Evolutionary conservation across 2,888 invertebrate genomes (phyloP).

Genomic region (Megaustenia siamemsis): DNA sequence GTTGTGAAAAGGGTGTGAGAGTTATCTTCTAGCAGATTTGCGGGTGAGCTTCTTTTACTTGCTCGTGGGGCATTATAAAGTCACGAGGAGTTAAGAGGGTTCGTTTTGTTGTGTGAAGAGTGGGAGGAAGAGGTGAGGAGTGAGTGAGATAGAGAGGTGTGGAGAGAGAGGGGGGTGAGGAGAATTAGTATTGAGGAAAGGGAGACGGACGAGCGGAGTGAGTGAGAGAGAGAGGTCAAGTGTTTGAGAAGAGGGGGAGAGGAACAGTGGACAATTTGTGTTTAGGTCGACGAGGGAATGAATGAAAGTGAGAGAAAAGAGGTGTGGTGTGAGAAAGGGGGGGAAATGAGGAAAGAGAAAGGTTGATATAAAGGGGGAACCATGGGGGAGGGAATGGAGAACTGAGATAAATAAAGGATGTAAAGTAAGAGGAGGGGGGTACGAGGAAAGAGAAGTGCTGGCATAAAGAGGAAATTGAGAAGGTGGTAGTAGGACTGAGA

Average conservation of each 20-base stretch:
- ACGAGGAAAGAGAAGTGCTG: too few relatives aligned
- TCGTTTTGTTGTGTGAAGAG: neutral
- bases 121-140: neutral
- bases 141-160: neutral
- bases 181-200: neutral
- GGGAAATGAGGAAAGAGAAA: neutral
- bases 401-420: too few relatives aligned
- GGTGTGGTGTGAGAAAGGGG: neutral
- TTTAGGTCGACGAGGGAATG: neutral
- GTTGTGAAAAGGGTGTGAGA: slow-evolving; percentile 25
- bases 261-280: neutral
- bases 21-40: slow-evolving; percentile 21
- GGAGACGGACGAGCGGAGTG: too few relatives aligned
- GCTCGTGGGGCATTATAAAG: slow-evolving; percentile 16
- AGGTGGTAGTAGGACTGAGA: too few relatives aligned
- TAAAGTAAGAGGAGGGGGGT: too few relatives aligned
- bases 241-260: neutral
- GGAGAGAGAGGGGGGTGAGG: neutral
- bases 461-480: too few relatives aligned
- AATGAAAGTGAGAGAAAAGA: neutral
- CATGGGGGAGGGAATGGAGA: too few relatives aligned
- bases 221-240: neutral
- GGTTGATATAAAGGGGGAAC: too few relatives aligned
- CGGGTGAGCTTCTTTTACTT: neutral
- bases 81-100: too few relatives aligned